Percentiles rank a stretch among this genome's conserved stretches.
phyloP scores from a whole-genome alignment of 2,888 invertebrate genomes.

The Seira ritae region DNA sequence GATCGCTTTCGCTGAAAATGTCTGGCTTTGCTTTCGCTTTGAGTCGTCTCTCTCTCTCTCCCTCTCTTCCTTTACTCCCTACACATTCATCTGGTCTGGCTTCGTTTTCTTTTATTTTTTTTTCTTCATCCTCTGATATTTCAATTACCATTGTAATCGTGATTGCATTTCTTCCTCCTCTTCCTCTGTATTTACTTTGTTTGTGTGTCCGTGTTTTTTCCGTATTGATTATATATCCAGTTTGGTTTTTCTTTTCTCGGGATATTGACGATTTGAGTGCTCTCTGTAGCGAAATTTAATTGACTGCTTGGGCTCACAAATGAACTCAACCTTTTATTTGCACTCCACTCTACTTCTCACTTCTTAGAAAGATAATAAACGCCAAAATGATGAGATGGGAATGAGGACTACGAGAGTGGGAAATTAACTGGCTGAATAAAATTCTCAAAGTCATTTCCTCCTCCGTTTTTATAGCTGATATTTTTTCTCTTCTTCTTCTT shows the following conservation, averaged over 20 bases:
- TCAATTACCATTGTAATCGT: slow-evolving; percentile 44
- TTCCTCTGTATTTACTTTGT: neutral
- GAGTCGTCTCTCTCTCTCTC: neutral
- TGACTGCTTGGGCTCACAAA: slow-evolving; percentile 59
- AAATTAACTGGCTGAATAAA: slow-evolving; percentile 35
- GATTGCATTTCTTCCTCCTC: slow-evolving; percentile 40
- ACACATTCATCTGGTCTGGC: neutral
- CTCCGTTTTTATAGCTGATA: no score
- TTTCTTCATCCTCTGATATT: slow-evolving; percentile 28
- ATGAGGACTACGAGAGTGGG: slow-evolving; percentile 21
- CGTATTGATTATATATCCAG: slow-evolving; percentile 34
- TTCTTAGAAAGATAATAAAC: slow-evolving; percentile 43
- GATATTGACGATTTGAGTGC: slow-evolving; percentile 39
- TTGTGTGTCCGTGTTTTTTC: neutral
- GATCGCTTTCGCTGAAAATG: slow-evolving; percentile 17
- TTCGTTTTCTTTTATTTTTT: slow-evolving; percentile 15
- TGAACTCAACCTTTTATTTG: slow-evolving; percentile 62
- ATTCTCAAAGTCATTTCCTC: neutral
- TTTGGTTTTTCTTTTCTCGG: neutral
- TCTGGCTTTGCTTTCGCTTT: neutral
- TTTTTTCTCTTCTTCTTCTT: no score
- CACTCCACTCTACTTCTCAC: slow-evolving; percentile 52
- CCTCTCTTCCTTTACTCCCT: slow-evolving; percentile 8
- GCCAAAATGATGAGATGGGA: slow-evolving; percentile 31
- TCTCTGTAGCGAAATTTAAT: slow-evolving; percentile 58